Evolutionary conservation across 2,797 vertebrate species (phyloP).

Genomic region (Xiphorhynchus erythropygius): DNA sequence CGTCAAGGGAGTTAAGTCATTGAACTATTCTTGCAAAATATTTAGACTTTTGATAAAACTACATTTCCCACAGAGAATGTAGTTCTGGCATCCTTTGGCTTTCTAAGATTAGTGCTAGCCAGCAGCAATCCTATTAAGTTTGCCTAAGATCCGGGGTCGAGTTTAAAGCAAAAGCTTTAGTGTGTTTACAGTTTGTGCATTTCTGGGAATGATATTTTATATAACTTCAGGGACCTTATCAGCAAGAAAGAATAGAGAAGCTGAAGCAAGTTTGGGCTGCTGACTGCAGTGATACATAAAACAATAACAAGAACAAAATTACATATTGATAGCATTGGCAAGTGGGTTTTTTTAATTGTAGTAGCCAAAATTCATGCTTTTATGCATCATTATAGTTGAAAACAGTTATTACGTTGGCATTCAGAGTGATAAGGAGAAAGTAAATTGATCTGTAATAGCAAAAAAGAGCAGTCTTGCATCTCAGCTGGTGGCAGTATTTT

Average conservation of each 20-base stretch:
- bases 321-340: neutral
- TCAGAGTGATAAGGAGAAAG: neutral
- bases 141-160: neutral
- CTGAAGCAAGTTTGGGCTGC: neutral
- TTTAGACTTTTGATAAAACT: conserved; percentile 10
- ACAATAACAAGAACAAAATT: neutral
- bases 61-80: neutral
- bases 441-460: neutral
- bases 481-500: neutral
- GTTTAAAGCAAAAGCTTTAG: neutral
- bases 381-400: neutral
- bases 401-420: neutral
- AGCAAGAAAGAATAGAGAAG: neutral
- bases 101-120: neutral
- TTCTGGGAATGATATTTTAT: conserved; percentile 32
- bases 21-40: neutral
- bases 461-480: neutral
- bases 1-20: neutral
- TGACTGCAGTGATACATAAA: neutral
- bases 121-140: conserved; percentile 7
- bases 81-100: neutral
- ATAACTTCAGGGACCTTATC: conserved; percentile 8
- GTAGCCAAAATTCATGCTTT: neutral
- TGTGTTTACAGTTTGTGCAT: conserved; percentile 7
- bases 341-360: neutral